These are phyloP conservation scores for Staurois parvus DNA, from an alignment of 2,797 vertebrate genomes.

Conservation along the genomic window DNA sequence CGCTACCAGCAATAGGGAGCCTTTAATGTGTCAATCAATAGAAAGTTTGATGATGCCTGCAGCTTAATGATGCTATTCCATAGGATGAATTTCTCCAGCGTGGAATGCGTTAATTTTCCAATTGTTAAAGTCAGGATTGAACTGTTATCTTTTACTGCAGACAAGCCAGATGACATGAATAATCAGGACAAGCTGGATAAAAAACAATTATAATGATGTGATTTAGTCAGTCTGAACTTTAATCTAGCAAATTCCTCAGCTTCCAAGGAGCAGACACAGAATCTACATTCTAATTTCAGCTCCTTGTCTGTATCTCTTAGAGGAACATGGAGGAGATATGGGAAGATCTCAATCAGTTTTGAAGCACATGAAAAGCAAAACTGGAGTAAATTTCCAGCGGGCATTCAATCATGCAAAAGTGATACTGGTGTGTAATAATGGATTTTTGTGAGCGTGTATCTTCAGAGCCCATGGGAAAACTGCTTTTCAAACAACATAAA, in stretches of 20 bases:
- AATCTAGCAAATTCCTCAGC: slow-evolving; percentile 53
- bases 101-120: slow-evolving; percentile 44
- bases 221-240: slow-evolving; percentile 58
- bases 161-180: slow-evolving; percentile 52
- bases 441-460: slow-evolving; percentile 14
- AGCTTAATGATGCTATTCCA: background rate
- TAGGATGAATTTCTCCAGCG: slow-evolving; percentile 7
- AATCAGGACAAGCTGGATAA: slow-evolving; percentile 53
- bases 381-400: slow-evolving; percentile 8
- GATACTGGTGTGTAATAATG: slow-evolving; percentile 30
- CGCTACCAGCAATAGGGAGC: slow-evolving; percentile 24
- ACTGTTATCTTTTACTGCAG: slow-evolving; percentile 54
- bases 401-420: slow-evolving; percentile 23
- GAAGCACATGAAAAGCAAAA: slow-evolving; percentile 43
- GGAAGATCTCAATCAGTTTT: slow-evolving; percentile 39
- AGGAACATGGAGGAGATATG: slow-evolving; percentile 33
- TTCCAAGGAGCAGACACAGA: slow-evolving; percentile 35
- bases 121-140: slow-evolving; percentile 20
- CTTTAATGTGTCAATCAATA: slow-evolving; percentile 38
- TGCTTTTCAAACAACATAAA: slow-evolving; percentile 6
- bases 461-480: background rate
- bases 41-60: slow-evolving; percentile 8
- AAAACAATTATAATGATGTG: slow-evolving; percentile 59
- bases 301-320: slow-evolving; percentile 33
- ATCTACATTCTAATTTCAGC: slow-evolving; percentile 53